phyloP scores from a whole-genome alignment of 2,113 vertebrate genomes.

The Dissostichus mawsoni region DNA sequence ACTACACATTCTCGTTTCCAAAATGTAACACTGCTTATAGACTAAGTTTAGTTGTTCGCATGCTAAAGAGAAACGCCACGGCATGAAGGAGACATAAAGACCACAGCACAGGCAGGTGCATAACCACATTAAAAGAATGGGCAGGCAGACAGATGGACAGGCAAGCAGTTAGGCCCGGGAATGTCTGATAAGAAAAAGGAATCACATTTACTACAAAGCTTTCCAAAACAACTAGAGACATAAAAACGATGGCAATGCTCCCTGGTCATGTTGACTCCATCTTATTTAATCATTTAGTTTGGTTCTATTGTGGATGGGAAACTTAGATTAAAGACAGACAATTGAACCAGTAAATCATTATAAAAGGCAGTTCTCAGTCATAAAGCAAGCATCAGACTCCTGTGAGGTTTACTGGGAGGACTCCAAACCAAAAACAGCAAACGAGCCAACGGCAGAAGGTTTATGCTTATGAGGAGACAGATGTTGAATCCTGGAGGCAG shows the following conservation, averaged over 20 bases:
- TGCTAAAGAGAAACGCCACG: neutral
- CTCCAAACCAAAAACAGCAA: slow-evolving; percentile 18
- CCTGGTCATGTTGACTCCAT: slow-evolving; percentile 8
- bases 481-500: slow-evolving; percentile 37
- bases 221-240: slow-evolving; percentile 17
- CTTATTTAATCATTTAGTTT: slow-evolving; percentile 24
- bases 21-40: neutral
- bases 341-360: neutral
- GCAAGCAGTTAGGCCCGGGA: neutral
- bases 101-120: neutral
- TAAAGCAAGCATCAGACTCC: neutral
- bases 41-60: slow-evolving; percentile 1
- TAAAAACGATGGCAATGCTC: neutral
- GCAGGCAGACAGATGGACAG: slow-evolving; percentile 21
- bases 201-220: slow-evolving; percentile 1
- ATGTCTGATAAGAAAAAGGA: slow-evolving; percentile 17
- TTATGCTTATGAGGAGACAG: slow-evolving; percentile 7
- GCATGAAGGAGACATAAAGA: neutral
- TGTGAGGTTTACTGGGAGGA: neutral
- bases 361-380: neutral
- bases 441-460: slow-evolving; percentile 14
- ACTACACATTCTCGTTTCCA: neutral
- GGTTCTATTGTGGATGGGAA: neutral
- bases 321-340: neutral
- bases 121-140: slow-evolving; percentile 18